phyloP scores from a whole-genome alignment of 1,140 invertebrate species.

The Musca vetustissima region DNA sequence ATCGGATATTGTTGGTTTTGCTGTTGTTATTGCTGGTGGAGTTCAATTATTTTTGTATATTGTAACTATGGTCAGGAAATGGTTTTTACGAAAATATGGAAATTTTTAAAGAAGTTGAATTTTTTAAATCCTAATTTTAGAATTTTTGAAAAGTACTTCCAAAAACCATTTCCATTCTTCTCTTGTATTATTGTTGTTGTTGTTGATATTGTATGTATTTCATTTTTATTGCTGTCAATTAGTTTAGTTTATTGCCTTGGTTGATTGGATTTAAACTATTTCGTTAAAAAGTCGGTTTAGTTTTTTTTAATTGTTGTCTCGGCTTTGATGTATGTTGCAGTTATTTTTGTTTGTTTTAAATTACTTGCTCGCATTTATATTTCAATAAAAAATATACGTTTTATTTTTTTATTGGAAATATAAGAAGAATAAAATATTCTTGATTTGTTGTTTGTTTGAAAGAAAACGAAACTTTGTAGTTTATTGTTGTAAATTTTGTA shows the following conservation, averaged over 20 bases:
- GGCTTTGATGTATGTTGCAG: too few relatives aligned
- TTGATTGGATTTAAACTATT: background rate
- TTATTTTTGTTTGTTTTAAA: background rate
- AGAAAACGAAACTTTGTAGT: too few relatives aligned
- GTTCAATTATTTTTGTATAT: slow-evolving; percentile 37
- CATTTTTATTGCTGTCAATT: too few relatives aligned
- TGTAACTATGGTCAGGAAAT: slow-evolving; percentile 24
- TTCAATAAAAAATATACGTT: too few relatives aligned
- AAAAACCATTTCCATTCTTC: background rate
- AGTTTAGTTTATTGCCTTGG: too few relatives aligned
- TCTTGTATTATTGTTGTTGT: background rate
- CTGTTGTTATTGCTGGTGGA: slow-evolving; percentile 32
- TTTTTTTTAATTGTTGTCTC: background rate
- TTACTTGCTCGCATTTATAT: too few relatives aligned
- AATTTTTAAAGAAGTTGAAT: too few relatives aligned
- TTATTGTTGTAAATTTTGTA: too few relatives aligned
- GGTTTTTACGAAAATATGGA: too few relatives aligned
- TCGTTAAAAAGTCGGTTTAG: background rate
- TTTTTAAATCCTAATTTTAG: background rate
- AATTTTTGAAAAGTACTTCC: background rate
- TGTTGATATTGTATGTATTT: slow-evolving; percentile 2
- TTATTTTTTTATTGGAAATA: too few relatives aligned
- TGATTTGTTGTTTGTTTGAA: too few relatives aligned
- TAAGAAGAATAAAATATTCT: too few relatives aligned
- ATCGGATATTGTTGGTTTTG: slow-evolving; percentile 24